Evolutionary conservation across 2,797 vertebrate genomes (phyloP).

Genomic region (Mastacembelus armatus): DNA sequence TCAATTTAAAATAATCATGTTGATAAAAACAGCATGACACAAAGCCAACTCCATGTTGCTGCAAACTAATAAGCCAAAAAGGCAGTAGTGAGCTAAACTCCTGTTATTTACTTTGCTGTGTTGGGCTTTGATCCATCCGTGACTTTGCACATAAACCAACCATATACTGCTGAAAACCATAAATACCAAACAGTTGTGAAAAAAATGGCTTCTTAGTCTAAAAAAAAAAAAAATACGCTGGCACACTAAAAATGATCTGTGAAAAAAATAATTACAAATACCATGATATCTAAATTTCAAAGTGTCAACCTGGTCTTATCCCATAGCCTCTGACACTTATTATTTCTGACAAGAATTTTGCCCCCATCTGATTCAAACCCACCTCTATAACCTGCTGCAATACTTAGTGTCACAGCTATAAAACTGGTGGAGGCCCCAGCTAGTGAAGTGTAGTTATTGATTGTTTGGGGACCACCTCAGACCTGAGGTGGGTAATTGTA

Average conservation of each 20-base stretch:
- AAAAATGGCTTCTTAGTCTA: neutral
- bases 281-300: slow-evolving; percentile 6
- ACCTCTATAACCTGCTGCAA: slow-evolving; percentile 38
- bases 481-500: slow-evolving; percentile 61
- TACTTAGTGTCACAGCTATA: slow-evolving; percentile 39
- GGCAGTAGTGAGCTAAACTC: slow-evolving; percentile 14
- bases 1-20: slow-evolving; percentile 21
- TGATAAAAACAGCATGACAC: slow-evolving; percentile 18
- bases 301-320: neutral
- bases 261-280: no score
- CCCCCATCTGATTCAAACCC: slow-evolving; percentile 11
- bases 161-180: neutral
- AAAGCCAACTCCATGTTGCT: slow-evolving; percentile 14
- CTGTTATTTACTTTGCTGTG: slow-evolving; percentile 22
- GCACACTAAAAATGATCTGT: no score
- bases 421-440: slow-evolving; percentile 40
- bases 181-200: neutral
- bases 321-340: slow-evolving; percentile 7
- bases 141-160: slow-evolving; percentile 33
- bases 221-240: neutral
- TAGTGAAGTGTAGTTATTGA: slow-evolving; percentile 69
- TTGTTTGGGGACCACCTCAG: slow-evolving; percentile 56
- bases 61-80: slow-evolving; percentile 21
- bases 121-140: neutral
- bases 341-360: slow-evolving; percentile 15